Evolutionary conservation across 2,888 invertebrate species (phyloP).

Genomic region (Hirtodrosophila duncani): DNA sequence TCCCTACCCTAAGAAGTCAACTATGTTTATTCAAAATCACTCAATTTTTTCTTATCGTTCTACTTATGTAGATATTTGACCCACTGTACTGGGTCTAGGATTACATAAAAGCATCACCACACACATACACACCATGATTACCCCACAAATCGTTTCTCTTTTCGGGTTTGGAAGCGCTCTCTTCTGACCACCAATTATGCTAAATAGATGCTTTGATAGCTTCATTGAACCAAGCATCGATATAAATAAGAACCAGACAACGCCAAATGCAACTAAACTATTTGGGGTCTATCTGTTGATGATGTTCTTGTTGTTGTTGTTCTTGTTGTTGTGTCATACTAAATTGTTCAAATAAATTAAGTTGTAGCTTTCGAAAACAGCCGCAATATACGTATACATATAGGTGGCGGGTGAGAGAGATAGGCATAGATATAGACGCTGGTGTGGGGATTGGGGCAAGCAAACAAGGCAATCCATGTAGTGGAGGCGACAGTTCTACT

Average conservation of each 20-base stretch:
- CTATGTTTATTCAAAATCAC: too few species aligned
- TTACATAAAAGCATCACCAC: constrained; percentile 24
- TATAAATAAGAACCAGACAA: constrained; percentile 60
- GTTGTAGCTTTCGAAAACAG: constrained; percentile 64
- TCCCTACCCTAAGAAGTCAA: too few species aligned
- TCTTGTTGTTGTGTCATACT: constrained; percentile 59
- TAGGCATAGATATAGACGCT: constrained; percentile 5
- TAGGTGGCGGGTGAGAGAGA: not conserved
- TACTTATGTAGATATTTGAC: constrained; percentile 16
- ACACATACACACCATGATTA: constrained; percentile 11
- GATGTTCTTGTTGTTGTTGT: not conserved
- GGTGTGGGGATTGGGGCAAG: constrained; percentile 68
- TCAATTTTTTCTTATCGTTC: constrained; percentile 20
- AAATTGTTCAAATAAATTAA: constrained; percentile 73
- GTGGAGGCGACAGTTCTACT: too few species aligned
- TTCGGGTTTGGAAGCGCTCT: too few species aligned
- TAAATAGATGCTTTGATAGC: constrained; percentile 64
- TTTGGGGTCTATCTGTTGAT: constrained; percentile 1
- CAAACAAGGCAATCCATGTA: constrained; percentile 52
- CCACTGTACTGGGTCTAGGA: constrained; percentile 29
- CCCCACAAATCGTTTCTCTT: too few species aligned
- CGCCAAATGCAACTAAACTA: constrained; percentile 15
- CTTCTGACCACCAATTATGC: too few species aligned
- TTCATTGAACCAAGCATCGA: constrained; percentile 52
- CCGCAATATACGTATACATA: not conserved